These are phyloP conservation scores for Apus apus DNA, from an alignment of 2,113 vertebrate species.

Conservation along the genomic window DNA sequence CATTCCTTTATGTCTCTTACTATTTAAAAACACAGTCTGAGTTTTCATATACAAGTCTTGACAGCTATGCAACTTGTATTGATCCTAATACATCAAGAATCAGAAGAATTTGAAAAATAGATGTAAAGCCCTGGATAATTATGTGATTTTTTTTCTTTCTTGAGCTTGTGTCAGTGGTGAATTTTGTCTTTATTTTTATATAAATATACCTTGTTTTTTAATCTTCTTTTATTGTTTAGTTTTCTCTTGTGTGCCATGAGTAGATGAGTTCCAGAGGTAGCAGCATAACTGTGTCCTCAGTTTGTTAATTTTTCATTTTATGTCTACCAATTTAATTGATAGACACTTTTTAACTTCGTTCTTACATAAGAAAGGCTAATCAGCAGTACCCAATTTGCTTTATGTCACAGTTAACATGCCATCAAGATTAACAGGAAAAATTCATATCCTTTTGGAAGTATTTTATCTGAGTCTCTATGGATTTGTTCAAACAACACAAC, in stretches of 20 bases:
- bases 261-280: neutral
- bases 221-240: neutral
- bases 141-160: neutral
- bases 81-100: neutral
- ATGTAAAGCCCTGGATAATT: neutral
- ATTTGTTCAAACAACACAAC: conserved; percentile 29
- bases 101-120: neutral
- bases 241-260: neutral
- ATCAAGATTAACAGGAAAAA: conserved; percentile 39
- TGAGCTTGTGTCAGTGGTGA: neutral
- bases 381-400: conserved; percentile 11
- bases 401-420: neutral
- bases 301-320: conserved; percentile 6
- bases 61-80: neutral
- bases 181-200: neutral
- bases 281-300: neutral
- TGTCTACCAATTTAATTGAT: neutral
- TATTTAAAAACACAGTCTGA: neutral
- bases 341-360: neutral
- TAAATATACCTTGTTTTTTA: neutral
- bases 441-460: conserved; percentile 3
- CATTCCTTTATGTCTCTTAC: neutral
- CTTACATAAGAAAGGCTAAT: conserved; percentile 30
- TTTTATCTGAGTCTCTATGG: conserved; percentile 4
- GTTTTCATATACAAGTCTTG: neutral